phyloP scores from a whole-genome alignment of 2,888 invertebrate species.

The Heliconius sara region DNA sequence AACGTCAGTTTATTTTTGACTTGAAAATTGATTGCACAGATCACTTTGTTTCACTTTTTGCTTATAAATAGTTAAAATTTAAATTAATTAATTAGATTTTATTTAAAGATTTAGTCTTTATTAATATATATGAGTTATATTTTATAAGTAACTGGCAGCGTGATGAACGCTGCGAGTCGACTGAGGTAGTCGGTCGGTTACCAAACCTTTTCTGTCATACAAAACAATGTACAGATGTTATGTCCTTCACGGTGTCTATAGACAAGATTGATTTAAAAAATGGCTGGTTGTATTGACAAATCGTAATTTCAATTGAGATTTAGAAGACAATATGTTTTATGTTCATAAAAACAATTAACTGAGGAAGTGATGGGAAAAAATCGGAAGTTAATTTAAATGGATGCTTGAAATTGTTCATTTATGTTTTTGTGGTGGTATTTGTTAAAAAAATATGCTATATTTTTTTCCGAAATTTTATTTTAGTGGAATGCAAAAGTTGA shows the following conservation, averaged over 20 bases:
- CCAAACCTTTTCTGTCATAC: slow-evolving; percentile 23
- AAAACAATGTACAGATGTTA: slow-evolving; percentile 9
- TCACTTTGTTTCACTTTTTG: background rate
- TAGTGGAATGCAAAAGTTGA: background rate
- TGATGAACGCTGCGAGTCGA: slow-evolving; percentile 9
- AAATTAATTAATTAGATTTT: too few species aligned
- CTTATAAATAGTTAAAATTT: background rate
- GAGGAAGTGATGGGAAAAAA: slow-evolving; percentile 16
- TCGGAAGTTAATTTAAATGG: slow-evolving; percentile 16
- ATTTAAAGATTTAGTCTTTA: background rate
- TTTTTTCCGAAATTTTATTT: too few species aligned
- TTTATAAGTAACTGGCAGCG: background rate
- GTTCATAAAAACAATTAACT: slow-evolving; percentile 3
- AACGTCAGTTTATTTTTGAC: background rate
- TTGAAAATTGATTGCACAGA: background rate
- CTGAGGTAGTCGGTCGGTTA: slow-evolving; percentile 1
- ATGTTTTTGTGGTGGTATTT: slow-evolving; percentile 1
- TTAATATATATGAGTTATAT: background rate
- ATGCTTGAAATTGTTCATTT: background rate
- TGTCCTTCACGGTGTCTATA: slow-evolving; percentile 61
- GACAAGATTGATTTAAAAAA: slow-evolving; percentile 1
- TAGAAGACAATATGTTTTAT: background rate
- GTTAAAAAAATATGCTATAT: background rate
- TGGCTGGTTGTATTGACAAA: background rate
- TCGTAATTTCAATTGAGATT: background rate